phyloP scores from a whole-genome alignment of 2,113 vertebrate species.

The Nerophis ophidion region DNA sequence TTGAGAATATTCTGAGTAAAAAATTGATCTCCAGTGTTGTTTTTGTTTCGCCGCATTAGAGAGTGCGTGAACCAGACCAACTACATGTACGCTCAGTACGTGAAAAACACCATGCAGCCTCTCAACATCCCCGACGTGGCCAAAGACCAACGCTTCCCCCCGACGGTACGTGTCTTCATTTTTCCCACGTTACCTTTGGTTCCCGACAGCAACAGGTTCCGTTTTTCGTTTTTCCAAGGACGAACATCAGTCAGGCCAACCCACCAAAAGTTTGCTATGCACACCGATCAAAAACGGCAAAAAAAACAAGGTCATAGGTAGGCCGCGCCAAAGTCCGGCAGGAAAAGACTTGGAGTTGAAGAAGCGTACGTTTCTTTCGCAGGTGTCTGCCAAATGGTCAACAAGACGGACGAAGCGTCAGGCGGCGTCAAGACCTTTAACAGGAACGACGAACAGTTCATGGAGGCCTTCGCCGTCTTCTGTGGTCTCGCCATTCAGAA shows the following conservation, averaged over 20 bases:
- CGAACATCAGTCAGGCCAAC: constrained; percentile 73
- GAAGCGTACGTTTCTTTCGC: neutral
- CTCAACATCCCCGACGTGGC: constrained; percentile 87
- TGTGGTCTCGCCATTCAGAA: constrained; percentile 97
- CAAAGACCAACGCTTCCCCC: constrained; percentile 86
- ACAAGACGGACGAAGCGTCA: constrained; percentile 88
- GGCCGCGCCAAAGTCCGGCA: neutral
- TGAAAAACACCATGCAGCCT: constrained; percentile 87
- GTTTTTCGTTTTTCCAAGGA: constrained; percentile 68
- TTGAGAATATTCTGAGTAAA: too few species aligned
- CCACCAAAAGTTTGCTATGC: constrained; percentile 88
- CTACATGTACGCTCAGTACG: constrained; percentile 96
- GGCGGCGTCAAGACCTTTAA: constrained; percentile 88
- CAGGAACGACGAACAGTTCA: constrained; percentile 94
- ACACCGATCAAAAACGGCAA: constrained; percentile 94
- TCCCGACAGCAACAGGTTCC: neutral
- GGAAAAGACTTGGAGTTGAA: neutral
- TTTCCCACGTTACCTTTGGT: neutral
- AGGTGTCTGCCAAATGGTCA: constrained; percentile 96
- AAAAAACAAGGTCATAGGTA: constrained; percentile 99
- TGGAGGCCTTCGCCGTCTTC: constrained; percentile 96
- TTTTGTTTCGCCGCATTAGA: constrained; percentile 53
- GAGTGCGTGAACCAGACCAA: constrained; percentile 82
- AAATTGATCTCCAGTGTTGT: too few species aligned
- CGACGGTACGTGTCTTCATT: constrained; percentile 78